phyloP scores from a whole-genome alignment of 2,888 invertebrate species.

The Apamea crenata region DNA sequence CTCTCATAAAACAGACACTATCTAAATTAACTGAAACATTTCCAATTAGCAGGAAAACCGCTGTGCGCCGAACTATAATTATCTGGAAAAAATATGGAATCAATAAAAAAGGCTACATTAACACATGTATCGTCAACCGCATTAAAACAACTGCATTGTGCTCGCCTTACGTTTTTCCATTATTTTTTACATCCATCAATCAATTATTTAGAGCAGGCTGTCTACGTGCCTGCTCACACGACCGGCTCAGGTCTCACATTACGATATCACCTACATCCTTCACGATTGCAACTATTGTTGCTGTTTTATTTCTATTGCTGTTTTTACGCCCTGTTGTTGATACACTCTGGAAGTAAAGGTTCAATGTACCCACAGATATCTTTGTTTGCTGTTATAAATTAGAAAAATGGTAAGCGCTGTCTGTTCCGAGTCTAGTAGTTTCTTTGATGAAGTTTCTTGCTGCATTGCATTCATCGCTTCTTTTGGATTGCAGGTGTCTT shows the following conservation, averaged over 20 bases:
- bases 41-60: constrained; percentile 48
- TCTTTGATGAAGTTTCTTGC: constrained; percentile 31
- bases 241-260: constrained; percentile 50
- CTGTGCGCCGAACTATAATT: constrained; percentile 34
- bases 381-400: constrained; percentile 15
- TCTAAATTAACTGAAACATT: constrained; percentile 44
- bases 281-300: constrained; percentile 9
- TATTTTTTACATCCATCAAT: constrained; percentile 76
- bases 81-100: constrained; percentile 45
- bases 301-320: constrained; percentile 50
- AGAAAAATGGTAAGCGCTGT: constrained; percentile 28
- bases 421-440: constrained; percentile 57
- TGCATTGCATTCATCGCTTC: constrained; percentile 45
- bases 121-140: constrained; percentile 65
- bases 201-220: constrained; percentile 77
- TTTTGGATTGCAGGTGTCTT: constrained; percentile 10
- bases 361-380: constrained; percentile 37
- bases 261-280: constrained; percentile 28
- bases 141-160: constrained; percentile 72
- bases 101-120: constrained; percentile 59
- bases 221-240: constrained; percentile 80
- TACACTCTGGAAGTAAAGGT: constrained; percentile 26
- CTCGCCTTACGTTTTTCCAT: constrained; percentile 69
- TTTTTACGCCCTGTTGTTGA: not conserved
- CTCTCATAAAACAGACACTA: constrained; percentile 33